Percentiles rank a stretch among this genome's conserved stretches.
phyloP scores from a whole-genome alignment of 2,113 vertebrate species.

The Mesocricetus auratus region DNA sequence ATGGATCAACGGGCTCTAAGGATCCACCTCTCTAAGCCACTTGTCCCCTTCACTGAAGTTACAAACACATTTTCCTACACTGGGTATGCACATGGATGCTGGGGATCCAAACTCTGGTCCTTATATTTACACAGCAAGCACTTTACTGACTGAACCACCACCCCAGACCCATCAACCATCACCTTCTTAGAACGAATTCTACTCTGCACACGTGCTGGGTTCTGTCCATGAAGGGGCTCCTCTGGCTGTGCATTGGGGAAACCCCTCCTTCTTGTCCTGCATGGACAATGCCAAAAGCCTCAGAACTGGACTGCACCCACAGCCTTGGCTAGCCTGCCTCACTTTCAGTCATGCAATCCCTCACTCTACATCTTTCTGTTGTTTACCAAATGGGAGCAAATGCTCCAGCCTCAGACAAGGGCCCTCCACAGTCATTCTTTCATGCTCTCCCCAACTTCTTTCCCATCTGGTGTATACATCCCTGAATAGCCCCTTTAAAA shows the following conservation, averaged over 20 bases:
- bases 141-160: neutral
- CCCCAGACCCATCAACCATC: neutral
- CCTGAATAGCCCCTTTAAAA: conserved; percentile 2
- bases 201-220: neutral
- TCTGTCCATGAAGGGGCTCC: neutral
- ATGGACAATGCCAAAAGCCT: neutral
- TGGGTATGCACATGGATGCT: neutral
- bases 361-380: neutral
- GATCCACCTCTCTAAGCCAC: neutral
- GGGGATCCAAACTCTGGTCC: neutral
- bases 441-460: neutral
- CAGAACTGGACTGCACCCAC: neutral
- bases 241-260: neutral
- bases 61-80: neutral
- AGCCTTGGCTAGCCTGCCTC: neutral
- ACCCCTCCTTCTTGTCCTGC: neutral
- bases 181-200: neutral
- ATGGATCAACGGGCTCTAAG: neutral
- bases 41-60: neutral
- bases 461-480: neutral
- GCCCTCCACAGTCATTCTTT: neutral
- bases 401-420: neutral
- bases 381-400: neutral
- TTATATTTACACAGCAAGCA: too few species aligned
- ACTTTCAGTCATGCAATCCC: neutral